Conservation (phyloP, 2,888 invertebrate genomes). For the Corythucha ciliata region DNA sequence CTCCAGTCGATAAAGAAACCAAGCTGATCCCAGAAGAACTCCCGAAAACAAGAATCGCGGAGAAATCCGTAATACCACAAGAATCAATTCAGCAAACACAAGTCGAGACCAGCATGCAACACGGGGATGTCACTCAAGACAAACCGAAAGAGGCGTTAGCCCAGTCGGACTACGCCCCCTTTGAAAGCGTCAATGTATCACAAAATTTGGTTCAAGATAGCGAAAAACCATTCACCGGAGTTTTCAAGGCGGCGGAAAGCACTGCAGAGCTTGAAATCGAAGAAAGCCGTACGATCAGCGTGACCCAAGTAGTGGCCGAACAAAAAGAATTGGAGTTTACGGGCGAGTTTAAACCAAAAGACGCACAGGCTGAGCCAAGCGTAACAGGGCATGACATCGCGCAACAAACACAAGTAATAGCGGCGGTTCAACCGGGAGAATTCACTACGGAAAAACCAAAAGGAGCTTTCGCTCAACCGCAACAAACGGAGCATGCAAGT, state of each 20-base stretch:
- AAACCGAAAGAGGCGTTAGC: conserved; percentile 28
- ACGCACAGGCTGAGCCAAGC: conserved; percentile 34
- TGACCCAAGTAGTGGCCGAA: conserved; percentile 47
- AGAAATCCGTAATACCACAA: conserved; percentile 32
- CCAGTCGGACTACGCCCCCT: conserved; percentile 32
- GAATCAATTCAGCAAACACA: conserved; percentile 36
- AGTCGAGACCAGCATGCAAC: conserved; percentile 33
- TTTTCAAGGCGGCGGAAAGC: conserved; percentile 24
- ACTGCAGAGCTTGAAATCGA: conserved; percentile 38
- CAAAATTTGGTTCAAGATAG: conserved; percentile 40
- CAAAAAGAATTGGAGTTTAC: conserved; percentile 50
- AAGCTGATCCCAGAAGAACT: conserved; percentile 32
- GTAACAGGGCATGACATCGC: conserved; percentile 41
- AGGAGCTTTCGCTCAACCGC: conserved; percentile 35
- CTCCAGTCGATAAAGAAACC: conserved; percentile 40
- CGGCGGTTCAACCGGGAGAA: conserved; percentile 35
- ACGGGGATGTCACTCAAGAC: conserved; percentile 23
- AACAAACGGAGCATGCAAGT: conserved; percentile 43
- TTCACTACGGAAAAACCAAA: conserved; percentile 29
- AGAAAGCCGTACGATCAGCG: conserved; percentile 48
- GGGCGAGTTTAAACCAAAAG: conserved; percentile 39
- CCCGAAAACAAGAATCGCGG: conserved; percentile 34
- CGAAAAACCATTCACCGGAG: conserved; percentile 37
- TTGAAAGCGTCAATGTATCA: conserved; percentile 39
- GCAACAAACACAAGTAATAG: conserved; percentile 41